A percentile compares a stretch with the other conserved stretches of the same genome.
phyloP scores from a whole-genome alignment of 2,888 invertebrate species.

The Lithophane leautieri region DNA sequence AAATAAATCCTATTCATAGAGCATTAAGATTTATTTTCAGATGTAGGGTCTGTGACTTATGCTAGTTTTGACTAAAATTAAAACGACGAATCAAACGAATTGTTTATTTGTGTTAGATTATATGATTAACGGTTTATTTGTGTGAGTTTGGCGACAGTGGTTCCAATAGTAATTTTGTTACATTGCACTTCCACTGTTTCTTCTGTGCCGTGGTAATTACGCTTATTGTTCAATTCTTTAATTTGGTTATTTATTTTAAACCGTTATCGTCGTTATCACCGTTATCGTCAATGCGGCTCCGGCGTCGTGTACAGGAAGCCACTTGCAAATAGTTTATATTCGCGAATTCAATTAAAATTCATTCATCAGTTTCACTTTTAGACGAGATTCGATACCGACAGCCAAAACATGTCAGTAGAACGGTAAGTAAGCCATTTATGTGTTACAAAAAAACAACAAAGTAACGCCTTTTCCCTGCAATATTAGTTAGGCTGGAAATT shows the following conservation, averaged over 20 bases:
- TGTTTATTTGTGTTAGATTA: too few relatives aligned
- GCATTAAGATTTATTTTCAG: too few relatives aligned
- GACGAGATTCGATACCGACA: neutral
- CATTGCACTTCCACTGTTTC: too few relatives aligned
- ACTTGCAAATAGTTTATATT: neutral
- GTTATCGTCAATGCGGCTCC: neutral
- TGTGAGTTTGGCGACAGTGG: too few relatives aligned
- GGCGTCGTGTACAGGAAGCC: too few relatives aligned
- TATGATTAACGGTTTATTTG: too few relatives aligned
- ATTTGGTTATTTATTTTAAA: neutral
- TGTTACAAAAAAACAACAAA: conserved; percentile 15
- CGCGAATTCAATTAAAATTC: neutral
- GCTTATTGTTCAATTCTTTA: neutral
- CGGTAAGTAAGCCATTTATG: neutral
- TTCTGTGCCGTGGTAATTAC: too few relatives aligned
- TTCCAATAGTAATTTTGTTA: too few relatives aligned
- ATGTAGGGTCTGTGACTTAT: too few relatives aligned
- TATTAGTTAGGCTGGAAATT: conserved; percentile 12
- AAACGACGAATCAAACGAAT: too few relatives aligned
- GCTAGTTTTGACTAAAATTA: too few relatives aligned
- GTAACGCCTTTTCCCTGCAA: neutral
- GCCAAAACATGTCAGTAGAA: neutral
- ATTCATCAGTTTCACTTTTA: neutral
- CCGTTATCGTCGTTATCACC: neutral
- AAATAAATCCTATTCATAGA: too few relatives aligned